Percentiles rank a stretch among this genome's conserved stretches.
These are phyloP conservation scores for Patagioenas fasciata DNA, from an alignment of 2,113 vertebrate genomes.

Conservation along the genomic window DNA sequence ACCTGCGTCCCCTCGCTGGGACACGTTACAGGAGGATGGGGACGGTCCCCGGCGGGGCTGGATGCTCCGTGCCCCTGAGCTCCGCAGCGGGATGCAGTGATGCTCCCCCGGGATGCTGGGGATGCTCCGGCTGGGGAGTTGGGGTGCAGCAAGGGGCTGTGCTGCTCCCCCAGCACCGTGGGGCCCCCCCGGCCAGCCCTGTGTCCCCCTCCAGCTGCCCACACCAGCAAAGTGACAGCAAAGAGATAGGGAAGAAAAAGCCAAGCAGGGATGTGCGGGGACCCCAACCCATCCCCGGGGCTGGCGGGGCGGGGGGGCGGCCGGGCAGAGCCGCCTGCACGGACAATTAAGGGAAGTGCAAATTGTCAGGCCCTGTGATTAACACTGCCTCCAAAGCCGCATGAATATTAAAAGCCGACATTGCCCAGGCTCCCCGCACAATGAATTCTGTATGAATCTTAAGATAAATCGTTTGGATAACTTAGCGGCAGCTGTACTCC, in stretches of 20 bases:
- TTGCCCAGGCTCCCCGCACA: conserved; percentile 73
- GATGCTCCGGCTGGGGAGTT: rapidly evolving
- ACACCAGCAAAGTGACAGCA: rapidly evolving
- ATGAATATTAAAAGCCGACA: conserved; percentile 88
- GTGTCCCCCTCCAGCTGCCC: background rate
- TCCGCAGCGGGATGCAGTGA: background rate
- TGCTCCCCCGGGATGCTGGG: background rate
- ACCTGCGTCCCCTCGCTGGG: rapidly evolving
- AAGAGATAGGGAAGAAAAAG: background rate
- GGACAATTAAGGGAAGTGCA: conserved; percentile 73
- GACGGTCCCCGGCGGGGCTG: background rate
- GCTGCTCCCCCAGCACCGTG: background rate
- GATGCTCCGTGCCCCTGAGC: background rate
- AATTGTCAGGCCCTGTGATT: conserved; percentile 76
- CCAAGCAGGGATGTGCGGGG: background rate
- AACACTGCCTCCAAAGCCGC: conserved; percentile 73
- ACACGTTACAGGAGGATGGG: rapidly evolving
- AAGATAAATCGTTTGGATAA: conserved; percentile 83
- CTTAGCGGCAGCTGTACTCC: conserved; percentile 78
- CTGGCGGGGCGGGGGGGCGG: background rate
- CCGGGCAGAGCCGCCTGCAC: conserved; percentile 10
- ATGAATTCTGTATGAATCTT: conserved; percentile 84
- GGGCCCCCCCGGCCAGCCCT: background rate
- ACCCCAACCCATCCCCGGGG: background rate
- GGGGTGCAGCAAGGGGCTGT: background rate